Base-by-base conservation (phyloP, 2,797 vertebrate genomes). In the Acestrorhynchus altus region DNA sequence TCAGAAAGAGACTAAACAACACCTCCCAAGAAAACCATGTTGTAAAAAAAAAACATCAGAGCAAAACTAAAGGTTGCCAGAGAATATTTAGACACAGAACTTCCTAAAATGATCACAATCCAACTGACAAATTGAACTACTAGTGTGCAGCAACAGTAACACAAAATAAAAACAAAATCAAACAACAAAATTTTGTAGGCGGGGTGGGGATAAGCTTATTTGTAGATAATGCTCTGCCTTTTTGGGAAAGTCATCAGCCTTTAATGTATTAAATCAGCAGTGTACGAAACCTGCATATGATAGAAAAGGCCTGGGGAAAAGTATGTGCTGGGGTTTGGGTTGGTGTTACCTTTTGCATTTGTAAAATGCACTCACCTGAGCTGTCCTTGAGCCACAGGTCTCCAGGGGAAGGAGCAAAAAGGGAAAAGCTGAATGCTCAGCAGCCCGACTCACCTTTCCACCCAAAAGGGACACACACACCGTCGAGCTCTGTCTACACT, bases 361-460 rank as follows among this genome's bases (percentile, higher is more conserved):
- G 35, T 72, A 60, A 60, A 51, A 67, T 66, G 60, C 60, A 52
- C 67, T 80, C 67, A 72, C 49, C 31, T 1, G 49, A 40, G 9
- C 61, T 56, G 67, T 72, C 79, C 68, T 76, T 76, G 60, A 72
- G 79, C 52, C 57, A 31, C 51, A 16, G 12, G 46, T 39, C 68
- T 64, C 79, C 64, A 28, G 79, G 67, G 78, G 76, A 39, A 70
- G 26, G 28, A 59, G 49, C 54, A 40, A 67, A 76, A 60, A 71
- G 12, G 56, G 51, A 71, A 35, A 64, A 76, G 73, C 78, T 80
- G 73, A 76, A 70, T 72, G 68, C 61, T 75, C 72, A 80, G 78
- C 72, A 75, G 49, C 57, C 57, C 42, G 18, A 42, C 61, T 64
- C 39, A 64, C 35, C 39, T 64, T 67, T 72, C 60, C 47, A 35